Evolutionary conservation across 2,888 invertebrate genomes (phyloP).

Genomic region (Salpingus planirostris): DNA sequence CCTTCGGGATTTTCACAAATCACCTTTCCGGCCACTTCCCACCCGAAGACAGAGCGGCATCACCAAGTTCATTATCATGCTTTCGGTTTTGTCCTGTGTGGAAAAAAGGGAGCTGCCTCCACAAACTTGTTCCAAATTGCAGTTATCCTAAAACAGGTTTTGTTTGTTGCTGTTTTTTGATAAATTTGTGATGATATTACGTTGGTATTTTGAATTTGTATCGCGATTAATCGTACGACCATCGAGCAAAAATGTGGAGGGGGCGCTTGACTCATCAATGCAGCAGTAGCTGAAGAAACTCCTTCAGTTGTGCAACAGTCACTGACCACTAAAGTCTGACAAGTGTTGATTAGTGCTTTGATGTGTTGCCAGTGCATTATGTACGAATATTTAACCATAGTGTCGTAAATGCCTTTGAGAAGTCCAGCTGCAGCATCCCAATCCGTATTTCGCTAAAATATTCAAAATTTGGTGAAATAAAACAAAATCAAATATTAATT

Average conservation of each 20-base stretch:
- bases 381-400: conserved; percentile 86
- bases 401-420: conserved; percentile 90
- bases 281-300: conserved; percentile 74
- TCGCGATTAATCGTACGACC: conserved; percentile 87
- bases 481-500: conserved; percentile 3
- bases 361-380: conserved; percentile 95
- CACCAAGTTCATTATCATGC: conserved; percentile 90
- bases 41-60: conserved; percentile 94
- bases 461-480: not conserved
- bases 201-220: conserved; percentile 90
- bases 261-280: conserved; percentile 83
- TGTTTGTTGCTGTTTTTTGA: conserved; percentile 1
- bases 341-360: conserved; percentile 76
- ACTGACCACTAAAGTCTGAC: conserved; percentile 76
- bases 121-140: conserved; percentile 89
- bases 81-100: conserved; percentile 87
- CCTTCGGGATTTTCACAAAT: conserved; percentile 1
- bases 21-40: conserved; percentile 90
- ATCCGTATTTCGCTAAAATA: conserved; percentile 76
- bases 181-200: conserved; percentile 48
- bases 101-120: conserved; percentile 84
- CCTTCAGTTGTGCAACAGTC: conserved; percentile 61
- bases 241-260: conserved; percentile 93
- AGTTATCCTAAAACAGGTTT: conserved; percentile 55
- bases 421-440: conserved; percentile 96